Conservation (phyloP, 2,888 invertebrate species). For the Poecilus cupreus region DNA sequence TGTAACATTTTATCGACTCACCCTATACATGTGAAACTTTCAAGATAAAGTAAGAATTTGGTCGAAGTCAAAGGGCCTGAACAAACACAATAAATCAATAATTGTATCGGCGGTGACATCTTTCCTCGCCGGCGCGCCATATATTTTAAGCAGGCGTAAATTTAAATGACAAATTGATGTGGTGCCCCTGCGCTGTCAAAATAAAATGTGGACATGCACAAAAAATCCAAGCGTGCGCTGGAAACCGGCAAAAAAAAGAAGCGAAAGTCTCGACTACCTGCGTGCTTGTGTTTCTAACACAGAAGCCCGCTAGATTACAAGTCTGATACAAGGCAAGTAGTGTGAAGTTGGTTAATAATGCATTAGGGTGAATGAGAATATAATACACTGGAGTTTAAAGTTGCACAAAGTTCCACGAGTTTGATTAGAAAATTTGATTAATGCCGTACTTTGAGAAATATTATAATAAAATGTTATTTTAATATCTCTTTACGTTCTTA, state of each 20-base stretch:
- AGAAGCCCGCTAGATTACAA: conserved; percentile 32
- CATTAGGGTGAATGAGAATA: conserved; percentile 14
- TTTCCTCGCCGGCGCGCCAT: background rate
- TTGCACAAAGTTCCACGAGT: background rate
- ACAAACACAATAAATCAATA: conserved; percentile 54
- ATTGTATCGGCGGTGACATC: conserved; percentile 49
- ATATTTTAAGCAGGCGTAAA: conserved; percentile 45
- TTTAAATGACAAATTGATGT: conserved; percentile 51
- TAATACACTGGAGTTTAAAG: background rate
- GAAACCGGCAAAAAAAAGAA: conserved; percentile 21
- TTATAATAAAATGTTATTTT: too few relatives aligned
- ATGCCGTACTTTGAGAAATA: background rate
- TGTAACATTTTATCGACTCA: conserved; percentile 29
- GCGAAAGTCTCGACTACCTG: conserved; percentile 36
- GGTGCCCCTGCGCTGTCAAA: conserved; percentile 18
- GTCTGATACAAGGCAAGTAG: conserved; percentile 1
- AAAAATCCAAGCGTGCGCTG: conserved; percentile 31
- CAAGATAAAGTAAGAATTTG: conserved; percentile 47
- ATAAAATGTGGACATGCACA: conserved; percentile 36
- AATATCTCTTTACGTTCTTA: too few relatives aligned
- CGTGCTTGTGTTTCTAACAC: background rate
- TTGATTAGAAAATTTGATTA: background rate
- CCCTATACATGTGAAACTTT: background rate
- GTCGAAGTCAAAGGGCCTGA: conserved; percentile 26
- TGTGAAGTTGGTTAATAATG: conserved; percentile 29